These are phyloP conservation scores for Alces alces DNA, from an alignment of 2,113 vertebrate genomes.

Conservation along the genomic window DNA sequence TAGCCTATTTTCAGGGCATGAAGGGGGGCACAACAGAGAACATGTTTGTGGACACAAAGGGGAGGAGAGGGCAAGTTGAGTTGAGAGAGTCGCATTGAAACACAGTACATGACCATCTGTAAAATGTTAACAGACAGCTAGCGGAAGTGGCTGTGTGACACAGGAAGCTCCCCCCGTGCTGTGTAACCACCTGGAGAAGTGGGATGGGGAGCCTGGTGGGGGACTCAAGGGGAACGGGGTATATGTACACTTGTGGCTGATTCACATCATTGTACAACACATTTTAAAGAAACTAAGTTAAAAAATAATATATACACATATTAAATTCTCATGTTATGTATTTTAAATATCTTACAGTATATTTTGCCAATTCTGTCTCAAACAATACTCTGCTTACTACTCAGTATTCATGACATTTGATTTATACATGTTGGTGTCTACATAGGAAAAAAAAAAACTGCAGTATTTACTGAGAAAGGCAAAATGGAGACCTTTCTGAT, in stretches of 20 bases:
- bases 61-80: background rate
- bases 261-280: fast-evolving
- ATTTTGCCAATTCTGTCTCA: too few relatives aligned
- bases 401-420: too few relatives aligned
- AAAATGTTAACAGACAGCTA: background rate
- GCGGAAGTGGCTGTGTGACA: background rate
- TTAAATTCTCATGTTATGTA: too few relatives aligned
- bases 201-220: fast-evolving
- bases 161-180: background rate
- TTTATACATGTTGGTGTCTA: too few relatives aligned
- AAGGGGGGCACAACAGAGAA: background rate
- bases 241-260: background rate
- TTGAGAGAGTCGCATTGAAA: background rate
- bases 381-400: too few relatives aligned
- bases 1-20: background rate
- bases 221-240: background rate
- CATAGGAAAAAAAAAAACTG: too few relatives aligned
- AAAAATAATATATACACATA: background rate
- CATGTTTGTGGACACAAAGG: background rate
- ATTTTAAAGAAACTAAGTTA: background rate
- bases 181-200: background rate
- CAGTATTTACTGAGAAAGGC: too few relatives aligned
- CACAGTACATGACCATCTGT: background rate
- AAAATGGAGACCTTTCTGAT: too few relatives aligned
- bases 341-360: too few relatives aligned